Evolutionary conservation across 2,797 vertebrate genomes (phyloP), one percentile per base, ranked within the genome.

Genomic region (Todus mexicanus): DNA sequence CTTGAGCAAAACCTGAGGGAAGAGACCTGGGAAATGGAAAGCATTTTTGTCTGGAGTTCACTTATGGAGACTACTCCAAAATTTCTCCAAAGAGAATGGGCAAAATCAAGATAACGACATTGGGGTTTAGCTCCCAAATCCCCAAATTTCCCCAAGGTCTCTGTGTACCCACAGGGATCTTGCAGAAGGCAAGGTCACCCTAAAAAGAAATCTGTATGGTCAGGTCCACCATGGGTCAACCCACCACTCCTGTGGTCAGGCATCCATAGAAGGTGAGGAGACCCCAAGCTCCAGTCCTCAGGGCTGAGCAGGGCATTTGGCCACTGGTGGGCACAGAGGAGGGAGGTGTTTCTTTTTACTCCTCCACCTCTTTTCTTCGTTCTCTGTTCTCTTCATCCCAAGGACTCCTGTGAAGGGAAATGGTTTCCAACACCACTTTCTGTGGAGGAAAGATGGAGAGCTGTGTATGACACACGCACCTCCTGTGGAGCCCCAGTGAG

Each of bases 191-290:
- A 23, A 60, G 15, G 26, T 13, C 12, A 50, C 10, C 10, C 12
- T 31, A 63, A 16, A 53, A 11, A 59, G 37, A 64, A 74, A 31
- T 12, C 4, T 68, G 9, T 51, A 18, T 26, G 8, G 26, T 80
- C 21, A 70, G 25, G 26, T 43, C 19, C 8, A 26, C 57, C 12
- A 5, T 19, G 12, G 12, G 25, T 42, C 71, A 38, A 15, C 17
- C 3, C 14, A 16, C 7, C 4, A 4, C 2, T 11, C 3, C 42
- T 33, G 48, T 1, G 1, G 6, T 38, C 38, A 53, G n/a, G 8
- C 8, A 3, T 37, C 18, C 27, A 4, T 12, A 9, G 69, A 20
- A 64, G 11, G 7, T 54, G 9, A 86, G 40, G 40, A 85, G 9
- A 29, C 7, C 6, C 13, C 9, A 4, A 60, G 37, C 54, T 64